A percentile compares a stretch with the other conserved stretches of the same genome.
Evolutionary conservation across 2,797 vertebrate species (phyloP).

Genomic region (Cephalopachus bancanus): DNA sequence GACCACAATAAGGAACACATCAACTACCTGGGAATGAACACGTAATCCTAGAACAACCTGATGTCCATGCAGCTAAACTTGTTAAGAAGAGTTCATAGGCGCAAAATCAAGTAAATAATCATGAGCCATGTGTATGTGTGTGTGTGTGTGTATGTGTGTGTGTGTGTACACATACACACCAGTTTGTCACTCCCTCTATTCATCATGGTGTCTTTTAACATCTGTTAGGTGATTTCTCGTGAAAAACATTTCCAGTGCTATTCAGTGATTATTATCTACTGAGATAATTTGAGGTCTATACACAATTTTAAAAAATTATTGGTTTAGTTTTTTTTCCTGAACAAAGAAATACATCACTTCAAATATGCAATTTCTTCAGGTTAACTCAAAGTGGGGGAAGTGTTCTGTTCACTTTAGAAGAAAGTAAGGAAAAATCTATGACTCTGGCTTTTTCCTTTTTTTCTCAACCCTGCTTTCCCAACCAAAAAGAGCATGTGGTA

Average conservation of each 20-base stretch:
- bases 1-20: neutral
- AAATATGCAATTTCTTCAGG: neutral
- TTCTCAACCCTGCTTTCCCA: conserved; percentile 78
- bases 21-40: neutral
- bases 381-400: neutral
- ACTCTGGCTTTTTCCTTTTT: conserved; percentile 6
- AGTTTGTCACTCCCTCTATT: neutral
- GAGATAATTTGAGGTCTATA: neutral
- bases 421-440: conserved; percentile 69
- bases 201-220: neutral
- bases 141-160: neutral
- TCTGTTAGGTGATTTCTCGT: neutral
- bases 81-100: neutral
- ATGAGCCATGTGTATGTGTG: neutral
- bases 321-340: neutral
- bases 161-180: neutral
- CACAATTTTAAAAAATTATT: neutral
- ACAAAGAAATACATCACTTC: conserved; percentile 2
- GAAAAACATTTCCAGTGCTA: neutral
- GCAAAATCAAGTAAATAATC: conserved; percentile 55
- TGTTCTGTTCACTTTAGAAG: neutral
- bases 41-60: neutral
- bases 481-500: conserved; percentile 88
- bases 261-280: neutral
- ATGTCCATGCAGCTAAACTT: neutral